Evolutionary conservation across 2,113 vertebrate genomes (phyloP).

Genomic region (Lathamus discolor): DNA sequence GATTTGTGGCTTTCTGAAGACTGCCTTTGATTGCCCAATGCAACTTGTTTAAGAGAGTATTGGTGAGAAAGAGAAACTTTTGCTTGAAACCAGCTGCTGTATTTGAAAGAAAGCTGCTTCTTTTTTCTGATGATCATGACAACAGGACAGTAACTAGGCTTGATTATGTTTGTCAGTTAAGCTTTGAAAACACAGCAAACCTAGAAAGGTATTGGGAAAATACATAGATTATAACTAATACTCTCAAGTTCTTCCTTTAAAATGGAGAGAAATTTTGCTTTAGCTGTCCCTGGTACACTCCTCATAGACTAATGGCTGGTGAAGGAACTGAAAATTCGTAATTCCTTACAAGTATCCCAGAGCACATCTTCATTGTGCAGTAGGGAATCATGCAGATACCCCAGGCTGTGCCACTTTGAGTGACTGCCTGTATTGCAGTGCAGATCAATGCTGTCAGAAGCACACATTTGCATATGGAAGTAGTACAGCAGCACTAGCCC

Average conservation of each 20-base stretch:
- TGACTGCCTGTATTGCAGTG: accelerated
- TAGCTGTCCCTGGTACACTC: background rate
- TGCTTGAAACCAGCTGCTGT: background rate
- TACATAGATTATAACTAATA: background rate
- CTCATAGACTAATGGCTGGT: background rate
- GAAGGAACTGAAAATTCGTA: background rate
- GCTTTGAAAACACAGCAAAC: background rate
- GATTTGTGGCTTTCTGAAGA: constrained; percentile 20
- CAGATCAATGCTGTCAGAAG: accelerated
- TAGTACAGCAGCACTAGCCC: background rate
- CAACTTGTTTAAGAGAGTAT: background rate
- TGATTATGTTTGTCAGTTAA: background rate
- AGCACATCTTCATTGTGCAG: background rate
- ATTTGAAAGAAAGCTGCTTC: background rate
- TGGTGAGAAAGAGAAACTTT: background rate
- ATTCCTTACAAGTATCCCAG: background rate
- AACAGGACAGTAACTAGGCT: background rate
- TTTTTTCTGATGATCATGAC: background rate
- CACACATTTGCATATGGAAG: accelerated
- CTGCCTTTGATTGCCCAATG: background rate
- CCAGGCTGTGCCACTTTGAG: background rate
- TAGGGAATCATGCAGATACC: background rate
- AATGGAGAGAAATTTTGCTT: background rate
- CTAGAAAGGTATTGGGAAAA: background rate
- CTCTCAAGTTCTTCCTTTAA: background rate